Evolutionary conservation across 2,113 vertebrate species (phyloP), one percentile per base, ranked within the genome.

Genomic region (Menura novaehollandiae): DNA sequence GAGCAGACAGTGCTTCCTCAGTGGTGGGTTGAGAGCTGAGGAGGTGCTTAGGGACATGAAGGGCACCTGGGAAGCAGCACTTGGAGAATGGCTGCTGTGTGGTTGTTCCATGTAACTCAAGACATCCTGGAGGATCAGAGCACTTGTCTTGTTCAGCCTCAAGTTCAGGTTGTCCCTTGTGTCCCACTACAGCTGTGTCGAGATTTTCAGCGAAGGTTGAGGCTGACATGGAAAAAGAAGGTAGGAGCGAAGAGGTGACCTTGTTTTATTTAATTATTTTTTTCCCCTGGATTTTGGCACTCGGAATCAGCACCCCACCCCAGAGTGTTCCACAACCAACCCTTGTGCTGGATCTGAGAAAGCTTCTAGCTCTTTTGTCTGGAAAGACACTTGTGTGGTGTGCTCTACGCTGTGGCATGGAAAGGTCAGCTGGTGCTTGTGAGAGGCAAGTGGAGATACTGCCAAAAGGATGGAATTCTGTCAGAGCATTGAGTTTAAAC

Each of bases 401-500:
- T 56, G 46, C 30, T 85, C 60, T 47, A 4, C 87, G 27, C 26
- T 68, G 3, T 1, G 8, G 26, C 1, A 0, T 52, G 35, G 72
- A 37, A 63, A 17, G 32, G 20, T 91, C 78, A 83, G 21, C 44
- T 39, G n/a, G 32, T 59, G 35, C 35, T 72, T 63, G 19, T 64
- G 46, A 78, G 58, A 73, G 43, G 26, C 27, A 37, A 58, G 27
- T 20, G 26, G 55, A 55, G 85, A 19, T 55, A 10, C 8, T 79
- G 56, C 56, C 7, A 39, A 30, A 71, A 52, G 0, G 1, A 27
- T 53, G 27, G 27, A 66, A 53, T 68, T 44, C 63, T 19, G 19
- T 47, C n/a, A 37, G 52, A 43, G 6, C 33, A 19, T 16, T 41
- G 28, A 68, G 19, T 46, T 63, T 32, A 78, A 90, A 53, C 24